These are phyloP conservation scores for Spea bombifrons DNA, from an alignment of 2,113 vertebrate species.

Conservation along the genomic window DNA sequence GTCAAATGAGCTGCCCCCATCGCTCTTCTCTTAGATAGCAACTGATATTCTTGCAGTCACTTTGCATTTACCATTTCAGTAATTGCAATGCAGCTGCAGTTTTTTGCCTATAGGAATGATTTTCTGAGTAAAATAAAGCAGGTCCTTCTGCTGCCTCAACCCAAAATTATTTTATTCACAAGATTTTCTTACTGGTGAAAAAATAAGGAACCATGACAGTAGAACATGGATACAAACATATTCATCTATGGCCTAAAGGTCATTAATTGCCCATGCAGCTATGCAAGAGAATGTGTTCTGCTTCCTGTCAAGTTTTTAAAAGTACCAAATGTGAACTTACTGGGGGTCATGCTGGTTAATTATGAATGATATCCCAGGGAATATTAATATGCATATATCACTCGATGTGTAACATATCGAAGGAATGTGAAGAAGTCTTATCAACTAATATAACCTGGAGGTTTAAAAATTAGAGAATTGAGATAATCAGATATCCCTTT, in stretches of 20 bases:
- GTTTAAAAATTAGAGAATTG: no score
- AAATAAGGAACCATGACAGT: constrained; percentile 66
- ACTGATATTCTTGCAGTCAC: constrained; percentile 64
- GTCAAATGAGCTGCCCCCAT: constrained; percentile 67
- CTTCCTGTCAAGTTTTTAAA: constrained; percentile 55
- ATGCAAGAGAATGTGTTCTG: constrained; percentile 58
- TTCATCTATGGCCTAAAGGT: constrained; percentile 63
- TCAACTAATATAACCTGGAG: no score
- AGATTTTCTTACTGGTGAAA: constrained; percentile 54
- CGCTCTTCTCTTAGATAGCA: constrained; percentile 57
- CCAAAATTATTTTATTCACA: constrained; percentile 59
- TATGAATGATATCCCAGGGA: constrained; percentile 45
- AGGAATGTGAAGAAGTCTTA: no score
- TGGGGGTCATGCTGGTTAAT: constrained; percentile 56
- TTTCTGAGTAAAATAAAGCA: constrained; percentile 55
- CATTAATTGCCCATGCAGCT: constrained; percentile 60
- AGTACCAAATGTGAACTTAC: constrained; percentile 60
- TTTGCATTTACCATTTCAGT: constrained; percentile 68
- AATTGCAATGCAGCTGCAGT: constrained; percentile 57
- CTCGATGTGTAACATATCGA: no score
- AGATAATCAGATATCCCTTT: no score
- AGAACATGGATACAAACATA: constrained; percentile 53
- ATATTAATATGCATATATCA: no score
- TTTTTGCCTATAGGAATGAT: constrained; percentile 66
- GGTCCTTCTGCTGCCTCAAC: constrained; percentile 54